Base-by-base conservation (phyloP, 2,797 vertebrate species). In the Myotis daubentonii region DNA sequence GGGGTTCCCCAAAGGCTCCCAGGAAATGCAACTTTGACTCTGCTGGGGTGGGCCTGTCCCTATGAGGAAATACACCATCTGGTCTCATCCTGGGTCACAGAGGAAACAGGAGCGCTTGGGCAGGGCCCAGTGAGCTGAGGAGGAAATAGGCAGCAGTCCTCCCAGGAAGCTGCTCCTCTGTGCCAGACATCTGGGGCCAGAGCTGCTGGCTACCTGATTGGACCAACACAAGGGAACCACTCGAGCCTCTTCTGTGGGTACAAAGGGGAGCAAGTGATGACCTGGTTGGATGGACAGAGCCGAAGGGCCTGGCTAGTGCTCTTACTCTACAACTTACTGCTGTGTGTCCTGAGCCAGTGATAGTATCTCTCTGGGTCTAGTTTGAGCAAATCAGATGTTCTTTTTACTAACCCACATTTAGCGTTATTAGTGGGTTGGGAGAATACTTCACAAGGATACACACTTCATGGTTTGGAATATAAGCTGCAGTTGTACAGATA, bases 31-130 rank as follows among this genome's bases (percentile, higher is more conserved):
- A 9, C 68, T 36, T 33, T 0, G 19, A 36, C 41, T 38, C 75
- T 65, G 57, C 16, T 15, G 22, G 41, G 36, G 28, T 36, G 53
- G 13, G 23, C 33, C 47, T 70, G 15, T n/a, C 38, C 8, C 2
- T 15, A 28, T 8, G 3, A 76, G 13, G n/a, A 36, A 33, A 25
- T 12, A 36, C 19, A 6, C 20, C n/a, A 3, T 20, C 3, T 12
- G 44, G 49, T 23, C 22, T 30, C 12, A 6, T 17, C 5, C 55
- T 6, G 23, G 17, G 13, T 16, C 79, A 62, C 23, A 15, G 80
- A 41, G 71, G 33, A 71, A 82, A 44, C 0, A 0, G 1, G 9
- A 55, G 51, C 13, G 2, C 36, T 1, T 5, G 12, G 22, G 22
- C 60, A 11, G 44, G 6, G 11, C 25, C 2, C 20, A 82, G 70